phyloP scores from a whole-genome alignment of 2,113 vertebrate species.

The Pitta sordida region DNA sequence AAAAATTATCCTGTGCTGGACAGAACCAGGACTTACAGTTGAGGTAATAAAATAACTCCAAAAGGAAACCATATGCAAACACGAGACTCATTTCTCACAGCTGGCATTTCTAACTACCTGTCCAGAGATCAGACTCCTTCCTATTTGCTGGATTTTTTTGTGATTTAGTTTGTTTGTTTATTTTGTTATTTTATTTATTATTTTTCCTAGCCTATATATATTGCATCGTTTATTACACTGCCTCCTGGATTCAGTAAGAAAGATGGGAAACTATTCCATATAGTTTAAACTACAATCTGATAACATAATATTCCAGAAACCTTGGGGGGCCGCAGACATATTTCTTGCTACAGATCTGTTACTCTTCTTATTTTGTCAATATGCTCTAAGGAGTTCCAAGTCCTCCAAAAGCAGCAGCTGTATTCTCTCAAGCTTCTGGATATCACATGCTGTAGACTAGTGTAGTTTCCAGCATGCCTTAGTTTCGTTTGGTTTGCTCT shows the following conservation, averaged over 20 bases:
- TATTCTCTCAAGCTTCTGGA: neutral
- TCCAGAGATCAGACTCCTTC: neutral
- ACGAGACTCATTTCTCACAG: neutral
- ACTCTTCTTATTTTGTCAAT: neutral
- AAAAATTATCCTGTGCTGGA: neutral
- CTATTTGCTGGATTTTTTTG: neutral
- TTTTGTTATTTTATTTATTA: neutral
- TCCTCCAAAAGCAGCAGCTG: neutral
- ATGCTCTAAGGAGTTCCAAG: neutral
- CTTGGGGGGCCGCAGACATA: neutral
- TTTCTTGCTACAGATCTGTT: neutral
- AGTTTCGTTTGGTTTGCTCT: neutral
- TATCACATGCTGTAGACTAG: neutral
- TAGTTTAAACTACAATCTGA: neutral
- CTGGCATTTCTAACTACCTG: neutral
- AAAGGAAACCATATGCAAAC: neutral
- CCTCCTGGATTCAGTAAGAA: neutral
- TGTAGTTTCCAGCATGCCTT: neutral
- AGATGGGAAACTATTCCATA: neutral
- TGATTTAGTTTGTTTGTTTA: rapidly evolving
- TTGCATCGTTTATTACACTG: neutral
- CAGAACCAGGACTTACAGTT: neutral
- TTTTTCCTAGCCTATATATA: neutral
- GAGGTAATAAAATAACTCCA: neutral
- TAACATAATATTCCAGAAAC: neutral